Percentiles rank a stretch among this genome's conserved stretches.
Conservation (phyloP, 2,113 vertebrate genomes). For the Origma solitaria region DNA sequence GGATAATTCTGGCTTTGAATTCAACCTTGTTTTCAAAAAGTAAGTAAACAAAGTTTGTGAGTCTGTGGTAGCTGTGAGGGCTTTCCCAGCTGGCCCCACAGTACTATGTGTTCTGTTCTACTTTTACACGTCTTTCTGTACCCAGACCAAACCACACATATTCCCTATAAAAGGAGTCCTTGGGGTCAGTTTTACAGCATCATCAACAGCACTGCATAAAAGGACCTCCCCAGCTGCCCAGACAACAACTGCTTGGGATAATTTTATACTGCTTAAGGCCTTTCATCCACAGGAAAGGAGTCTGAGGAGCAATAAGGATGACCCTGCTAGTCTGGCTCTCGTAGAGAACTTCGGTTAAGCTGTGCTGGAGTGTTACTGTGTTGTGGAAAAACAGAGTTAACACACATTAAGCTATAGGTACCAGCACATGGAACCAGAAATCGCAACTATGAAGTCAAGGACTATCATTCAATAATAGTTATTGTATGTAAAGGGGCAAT, state of each 20-base stretch:
- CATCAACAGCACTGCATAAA: background rate
- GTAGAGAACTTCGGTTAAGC: background rate
- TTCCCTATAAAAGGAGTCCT: background rate
- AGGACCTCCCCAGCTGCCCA: background rate
- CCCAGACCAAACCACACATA: background rate
- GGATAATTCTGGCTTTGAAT: background rate
- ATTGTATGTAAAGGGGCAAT: background rate
- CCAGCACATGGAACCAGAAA: background rate
- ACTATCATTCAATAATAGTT: background rate
- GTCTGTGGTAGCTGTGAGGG: background rate
- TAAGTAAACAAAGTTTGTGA: accelerated
- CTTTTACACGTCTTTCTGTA: background rate
- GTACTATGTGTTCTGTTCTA: background rate
- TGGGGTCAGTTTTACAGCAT: background rate
- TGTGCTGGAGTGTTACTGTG: background rate
- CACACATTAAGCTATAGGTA: background rate
- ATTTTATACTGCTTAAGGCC: background rate
- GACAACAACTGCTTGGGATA: background rate
- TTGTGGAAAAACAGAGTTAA: background rate
- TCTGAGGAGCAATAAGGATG: background rate
- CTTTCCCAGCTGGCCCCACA: background rate
- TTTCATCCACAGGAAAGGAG: background rate
- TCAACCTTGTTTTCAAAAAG: background rate
- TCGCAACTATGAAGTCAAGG: background rate
- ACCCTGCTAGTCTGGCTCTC: background rate